Conservation (phyloP, 2,888 invertebrate genomes). For the Listrodromus nycthemerus region DNA sequence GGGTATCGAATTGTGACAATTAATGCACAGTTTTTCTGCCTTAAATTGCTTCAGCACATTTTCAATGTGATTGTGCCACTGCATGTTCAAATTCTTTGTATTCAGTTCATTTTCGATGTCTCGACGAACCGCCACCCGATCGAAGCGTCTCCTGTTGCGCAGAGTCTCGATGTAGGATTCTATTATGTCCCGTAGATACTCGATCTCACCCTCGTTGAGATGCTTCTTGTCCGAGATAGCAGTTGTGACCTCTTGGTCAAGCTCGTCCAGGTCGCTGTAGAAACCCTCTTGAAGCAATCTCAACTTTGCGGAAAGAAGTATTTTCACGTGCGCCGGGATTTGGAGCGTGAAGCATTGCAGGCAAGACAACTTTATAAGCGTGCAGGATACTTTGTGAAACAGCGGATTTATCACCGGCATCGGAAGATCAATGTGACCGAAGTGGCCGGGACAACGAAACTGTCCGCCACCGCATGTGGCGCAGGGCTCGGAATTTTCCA, state of each 20-base stretch:
- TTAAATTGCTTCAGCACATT: conserved; percentile 85
- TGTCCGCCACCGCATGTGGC: conserved; percentile 90
- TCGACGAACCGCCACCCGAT: conserved; percentile 79
- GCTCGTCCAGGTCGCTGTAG: conserved; percentile 89
- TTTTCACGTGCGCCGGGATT: conserved; percentile 86
- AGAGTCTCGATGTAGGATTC: conserved; percentile 83
- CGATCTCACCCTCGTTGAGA: conserved; percentile 80
- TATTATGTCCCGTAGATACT: conserved; percentile 84
- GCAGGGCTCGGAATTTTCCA: conserved; percentile 90
- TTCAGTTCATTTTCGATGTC: conserved; percentile 80
- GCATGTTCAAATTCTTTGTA: conserved; percentile 85
- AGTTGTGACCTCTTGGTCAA: conserved; percentile 84
- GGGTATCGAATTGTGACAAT: conserved; percentile 85
- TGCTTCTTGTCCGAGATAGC: conserved; percentile 72
- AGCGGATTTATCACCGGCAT: conserved; percentile 96
- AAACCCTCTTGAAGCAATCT: conserved; percentile 90
- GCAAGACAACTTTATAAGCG: conserved; percentile 89
- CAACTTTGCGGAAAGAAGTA: conserved; percentile 89
- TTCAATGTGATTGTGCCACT: conserved; percentile 85
- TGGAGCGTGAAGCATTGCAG: conserved; percentile 90
- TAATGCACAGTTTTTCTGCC: conserved; percentile 85
- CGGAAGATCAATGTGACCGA: conserved; percentile 96
- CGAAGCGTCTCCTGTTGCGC: conserved; percentile 69
- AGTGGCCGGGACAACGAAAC: conserved; percentile 94
- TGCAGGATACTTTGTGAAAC: conserved; percentile 91